phyloP scores from a whole-genome alignment of 1,140 invertebrate genomes.

The Heliconius congener region DNA sequence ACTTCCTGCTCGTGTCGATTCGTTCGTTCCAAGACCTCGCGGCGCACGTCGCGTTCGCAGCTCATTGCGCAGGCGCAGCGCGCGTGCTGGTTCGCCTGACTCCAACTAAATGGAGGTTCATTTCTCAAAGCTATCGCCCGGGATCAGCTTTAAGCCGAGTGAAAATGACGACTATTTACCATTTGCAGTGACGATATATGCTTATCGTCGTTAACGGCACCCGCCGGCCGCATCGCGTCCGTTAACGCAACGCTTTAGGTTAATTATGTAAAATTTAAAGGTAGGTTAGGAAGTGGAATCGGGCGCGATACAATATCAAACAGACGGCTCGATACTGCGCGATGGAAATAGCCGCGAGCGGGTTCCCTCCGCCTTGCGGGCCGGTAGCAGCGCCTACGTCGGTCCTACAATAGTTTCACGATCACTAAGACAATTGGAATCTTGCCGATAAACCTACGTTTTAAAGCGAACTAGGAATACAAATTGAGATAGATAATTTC shows the following conservation, averaged over 20 bases:
- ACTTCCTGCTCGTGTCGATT: constrained; percentile 53
- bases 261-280: constrained; percentile 58
- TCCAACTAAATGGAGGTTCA: neutral
- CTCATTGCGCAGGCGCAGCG: neutral
- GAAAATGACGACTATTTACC: constrained; percentile 56
- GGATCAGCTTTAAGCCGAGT: neutral
- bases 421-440: constrained; percentile 78
- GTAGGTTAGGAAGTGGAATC: constrained; percentile 41
- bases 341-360: constrained; percentile 36
- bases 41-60: constrained; percentile 5
- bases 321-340: constrained; percentile 24
- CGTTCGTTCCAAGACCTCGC: constrained; percentile 7
- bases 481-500: constrained; percentile 79
- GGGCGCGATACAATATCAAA: constrained; percentile 36
- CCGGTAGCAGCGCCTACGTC: constrained; percentile 64
- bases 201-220: constrained; percentile 49
- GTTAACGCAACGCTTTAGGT: constrained; percentile 58
- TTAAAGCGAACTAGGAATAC: constrained; percentile 81
- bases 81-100: neutral
- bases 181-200: constrained; percentile 49
- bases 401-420: constrained; percentile 59
- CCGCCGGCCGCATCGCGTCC: constrained; percentile 45
- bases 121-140: neutral
- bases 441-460: constrained; percentile 74
- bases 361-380: constrained; percentile 64